A percentile compares a stretch with the other conserved stretches of the same genome.
phyloP scores from a whole-genome alignment of 2,113 vertebrate genomes.

The Poeciliopsis prolifica region DNA sequence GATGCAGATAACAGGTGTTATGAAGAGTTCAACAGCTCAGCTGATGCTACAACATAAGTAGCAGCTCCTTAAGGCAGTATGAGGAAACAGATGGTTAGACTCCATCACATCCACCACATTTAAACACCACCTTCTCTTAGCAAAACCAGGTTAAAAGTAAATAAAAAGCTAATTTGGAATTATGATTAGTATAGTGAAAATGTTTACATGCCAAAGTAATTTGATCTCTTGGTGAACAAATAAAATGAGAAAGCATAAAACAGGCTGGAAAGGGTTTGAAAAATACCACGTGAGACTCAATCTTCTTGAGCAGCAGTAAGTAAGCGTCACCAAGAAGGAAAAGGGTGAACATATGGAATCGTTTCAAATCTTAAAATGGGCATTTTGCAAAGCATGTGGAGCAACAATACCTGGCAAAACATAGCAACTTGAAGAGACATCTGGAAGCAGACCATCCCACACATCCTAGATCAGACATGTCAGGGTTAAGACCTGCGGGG shows the following conservation, averaged over 20 bases:
- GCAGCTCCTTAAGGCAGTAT: conserved; percentile 8
- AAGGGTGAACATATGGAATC: neutral
- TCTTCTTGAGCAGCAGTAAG: neutral
- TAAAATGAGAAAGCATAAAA: neutral
- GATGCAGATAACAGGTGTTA: conserved; percentile 30
- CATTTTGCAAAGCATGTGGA: too few species aligned
- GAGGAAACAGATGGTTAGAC: conserved; percentile 50
- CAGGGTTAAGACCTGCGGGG: neutral
- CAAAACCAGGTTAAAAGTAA: neutral
- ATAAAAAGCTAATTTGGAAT: neutral
- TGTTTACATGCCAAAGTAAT: too few species aligned
- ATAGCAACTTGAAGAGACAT: neutral
- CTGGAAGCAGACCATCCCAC: neutral
- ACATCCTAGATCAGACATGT: neutral
- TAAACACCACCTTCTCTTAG: neutral
- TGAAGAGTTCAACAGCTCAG: conserved; percentile 12
- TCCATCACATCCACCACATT: conserved; percentile 4
- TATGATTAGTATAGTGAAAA: neutral
- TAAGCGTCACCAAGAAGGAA: neutral
- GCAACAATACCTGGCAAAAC: neutral
- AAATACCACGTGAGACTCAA: neutral
- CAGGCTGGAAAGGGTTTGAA: neutral
- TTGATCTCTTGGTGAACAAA: too few species aligned
- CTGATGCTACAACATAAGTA: neutral
- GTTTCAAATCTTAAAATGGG: neutral